Percentiles rank a stretch among this genome's conserved stretches.
Evolutionary conservation across 2,113 vertebrate species (phyloP).

Genomic region (Turnix velox): DNA sequence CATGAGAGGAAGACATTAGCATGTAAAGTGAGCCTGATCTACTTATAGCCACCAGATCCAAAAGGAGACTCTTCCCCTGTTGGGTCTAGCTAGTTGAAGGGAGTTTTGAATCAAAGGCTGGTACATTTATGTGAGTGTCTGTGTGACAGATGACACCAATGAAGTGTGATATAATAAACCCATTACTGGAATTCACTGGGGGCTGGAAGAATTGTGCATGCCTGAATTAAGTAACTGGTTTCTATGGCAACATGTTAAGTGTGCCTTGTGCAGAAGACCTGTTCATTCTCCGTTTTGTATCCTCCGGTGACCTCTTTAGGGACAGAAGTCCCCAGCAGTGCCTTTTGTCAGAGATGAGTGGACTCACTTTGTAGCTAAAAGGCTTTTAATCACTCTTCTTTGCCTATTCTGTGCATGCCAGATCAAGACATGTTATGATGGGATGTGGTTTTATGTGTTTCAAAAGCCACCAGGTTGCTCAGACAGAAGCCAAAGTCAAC

Average conservation of each 20-base stretch:
- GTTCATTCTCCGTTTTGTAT: conserved; percentile 5
- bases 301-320: conserved; percentile 54
- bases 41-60: not conserved
- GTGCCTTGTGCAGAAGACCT: conserved; percentile 48
- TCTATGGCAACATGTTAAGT: conserved; percentile 58
- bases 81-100: not conserved
- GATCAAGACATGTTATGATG: not conserved
- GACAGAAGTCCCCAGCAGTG: conserved; percentile 35
- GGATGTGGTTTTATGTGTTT: not conserved
- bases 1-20: conserved; percentile 13
- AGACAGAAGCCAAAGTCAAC: not conserved
- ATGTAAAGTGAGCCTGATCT: not conserved
- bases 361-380: not conserved
- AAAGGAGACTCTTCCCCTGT: not conserved
- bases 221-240: conserved; percentile 62
- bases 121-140: conserved; percentile 43
- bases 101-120: conserved; percentile 31
- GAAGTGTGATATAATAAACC: conserved; percentile 67
- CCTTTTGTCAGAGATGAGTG: conserved; percentile 37
- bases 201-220: conserved; percentile 53
- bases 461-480: not conserved
- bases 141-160: conserved; percentile 65
- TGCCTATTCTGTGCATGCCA: not conserved
- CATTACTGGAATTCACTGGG: conserved; percentile 67
- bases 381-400: not conserved